phyloP scores from a whole-genome alignment of 2,888 invertebrate species.

The Sphinx pinastri region DNA sequence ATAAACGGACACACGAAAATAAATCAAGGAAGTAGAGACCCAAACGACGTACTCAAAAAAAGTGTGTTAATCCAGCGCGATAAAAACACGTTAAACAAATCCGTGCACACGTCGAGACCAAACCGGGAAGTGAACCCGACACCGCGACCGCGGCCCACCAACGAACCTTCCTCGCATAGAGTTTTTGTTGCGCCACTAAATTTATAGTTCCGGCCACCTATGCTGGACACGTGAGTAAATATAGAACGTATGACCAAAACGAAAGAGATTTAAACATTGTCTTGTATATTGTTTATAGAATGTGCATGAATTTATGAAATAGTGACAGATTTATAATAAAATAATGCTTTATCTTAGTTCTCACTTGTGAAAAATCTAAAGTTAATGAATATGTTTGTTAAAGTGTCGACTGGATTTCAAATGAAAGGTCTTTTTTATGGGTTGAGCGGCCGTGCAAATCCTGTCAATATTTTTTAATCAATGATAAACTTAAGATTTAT shows the following conservation, averaged over 20 bases:
- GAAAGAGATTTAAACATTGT: neutral
- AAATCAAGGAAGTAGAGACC: conserved; percentile 29
- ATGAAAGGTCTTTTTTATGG: too few relatives aligned
- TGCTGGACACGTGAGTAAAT: conserved; percentile 67
- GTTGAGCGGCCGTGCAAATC: too few relatives aligned
- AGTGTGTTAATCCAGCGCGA: conserved; percentile 35
- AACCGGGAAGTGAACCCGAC: conserved; percentile 70
- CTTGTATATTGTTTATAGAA: neutral
- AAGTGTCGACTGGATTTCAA: too few relatives aligned
- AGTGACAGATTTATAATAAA: too few relatives aligned
- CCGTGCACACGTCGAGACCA: conserved; percentile 52
- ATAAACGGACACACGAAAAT: conserved; percentile 16
- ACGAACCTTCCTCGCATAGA: conserved; percentile 57
- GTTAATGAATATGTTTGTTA: too few relatives aligned
- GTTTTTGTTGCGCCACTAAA: conserved; percentile 66
- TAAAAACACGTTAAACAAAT: conserved; percentile 43
- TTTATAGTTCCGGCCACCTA: conserved; percentile 76
- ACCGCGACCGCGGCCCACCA: conserved; percentile 71
- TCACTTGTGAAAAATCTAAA: too few relatives aligned
- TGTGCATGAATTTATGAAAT: too few relatives aligned
- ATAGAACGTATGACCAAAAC: conserved; percentile 39
- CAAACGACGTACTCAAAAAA: conserved; percentile 38
- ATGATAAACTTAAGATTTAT: too few relatives aligned
- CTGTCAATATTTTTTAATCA: too few relatives aligned
- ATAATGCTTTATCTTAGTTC: too few relatives aligned